phyloP scores from a whole-genome alignment of 92 coral and sea anemone genomes.

The Porites lobata region DNA sequence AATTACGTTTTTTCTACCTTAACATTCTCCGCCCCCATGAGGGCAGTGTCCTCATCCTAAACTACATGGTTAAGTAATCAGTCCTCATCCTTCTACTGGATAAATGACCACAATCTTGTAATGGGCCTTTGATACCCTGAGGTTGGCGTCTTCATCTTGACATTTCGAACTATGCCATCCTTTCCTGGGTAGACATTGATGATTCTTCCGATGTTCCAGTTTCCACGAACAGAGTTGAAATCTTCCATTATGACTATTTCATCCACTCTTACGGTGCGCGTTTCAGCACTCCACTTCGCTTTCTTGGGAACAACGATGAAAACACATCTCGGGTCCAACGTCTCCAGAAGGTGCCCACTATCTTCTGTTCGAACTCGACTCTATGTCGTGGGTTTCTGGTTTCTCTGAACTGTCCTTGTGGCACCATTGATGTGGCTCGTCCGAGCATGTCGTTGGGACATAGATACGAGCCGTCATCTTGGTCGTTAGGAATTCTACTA shows the following conservation, averaged over 20 bases:
- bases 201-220: slow-evolving; percentile 72
- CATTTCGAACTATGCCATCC: slow-evolving; percentile 62
- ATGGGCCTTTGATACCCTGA: slow-evolving; percentile 55
- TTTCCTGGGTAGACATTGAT: slow-evolving; percentile 60
- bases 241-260: slow-evolving; percentile 67
- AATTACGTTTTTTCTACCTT: too few species aligned
- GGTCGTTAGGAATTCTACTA: too few species aligned
- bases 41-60: slow-evolving; percentile 44
- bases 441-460: slow-evolving; percentile 14
- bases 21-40: slow-evolving; percentile 32
- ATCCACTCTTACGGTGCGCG: slow-evolving; percentile 51
- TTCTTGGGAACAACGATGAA: slow-evolving; percentile 64
- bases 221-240: slow-evolving; percentile 35
- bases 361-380: slow-evolving; percentile 71
- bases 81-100: neutral
- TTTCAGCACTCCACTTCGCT: slow-evolving; percentile 69
- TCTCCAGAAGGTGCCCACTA: slow-evolving; percentile 77
- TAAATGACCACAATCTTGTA: slow-evolving; percentile 57
- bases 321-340: slow-evolving; percentile 77
- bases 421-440: slow-evolving; percentile 48
- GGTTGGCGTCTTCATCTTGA: slow-evolving; percentile 33
- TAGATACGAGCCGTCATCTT: neutral
- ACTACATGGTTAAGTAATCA: neutral
- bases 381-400: slow-evolving; percentile 69
- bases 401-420: slow-evolving; percentile 76